A percentile compares a stretch with the other conserved stretches of the same genome.
These are phyloP conservation scores for Sericinus montela DNA, from an alignment of 2,888 invertebrate genomes.

Conservation along the genomic window DNA sequence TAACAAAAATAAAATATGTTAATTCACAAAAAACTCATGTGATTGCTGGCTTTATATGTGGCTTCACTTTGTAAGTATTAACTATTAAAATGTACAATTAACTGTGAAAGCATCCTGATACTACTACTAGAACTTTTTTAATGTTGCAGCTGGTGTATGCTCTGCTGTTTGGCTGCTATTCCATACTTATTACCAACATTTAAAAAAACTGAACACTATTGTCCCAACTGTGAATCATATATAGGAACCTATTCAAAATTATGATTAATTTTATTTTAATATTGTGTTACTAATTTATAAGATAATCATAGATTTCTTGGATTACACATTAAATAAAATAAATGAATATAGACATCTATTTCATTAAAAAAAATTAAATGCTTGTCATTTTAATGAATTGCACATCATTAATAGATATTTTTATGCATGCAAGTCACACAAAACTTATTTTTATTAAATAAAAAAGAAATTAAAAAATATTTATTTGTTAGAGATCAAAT, in stretches of 20 bases:
- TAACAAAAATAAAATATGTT: slow-evolving; percentile 57
- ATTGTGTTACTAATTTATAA: too few relatives aligned
- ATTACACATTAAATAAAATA: too few relatives aligned
- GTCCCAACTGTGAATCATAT: slow-evolving; percentile 55
- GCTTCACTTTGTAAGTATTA: slow-evolving; percentile 59
- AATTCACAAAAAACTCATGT: slow-evolving; percentile 63
- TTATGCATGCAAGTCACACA: too few relatives aligned
- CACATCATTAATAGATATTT: too few relatives aligned
- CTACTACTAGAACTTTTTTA: too few relatives aligned
- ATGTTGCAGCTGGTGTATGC: slow-evolving; percentile 62
- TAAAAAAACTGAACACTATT: slow-evolving; percentile 61
- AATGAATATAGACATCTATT: too few relatives aligned
- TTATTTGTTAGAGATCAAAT: too few relatives aligned
- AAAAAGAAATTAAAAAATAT: too few relatives aligned
- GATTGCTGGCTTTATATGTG: slow-evolving; percentile 66
- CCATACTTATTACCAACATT: slow-evolving; percentile 55
- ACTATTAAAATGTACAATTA: background rate
- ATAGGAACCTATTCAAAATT: slow-evolving; percentile 55
- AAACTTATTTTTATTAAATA: too few relatives aligned
- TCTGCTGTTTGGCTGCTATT: slow-evolving; percentile 62
- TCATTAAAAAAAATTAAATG: too few relatives aligned
- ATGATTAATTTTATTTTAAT: slow-evolving; percentile 17
- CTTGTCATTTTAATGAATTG: too few relatives aligned
- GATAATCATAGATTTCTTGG: too few relatives aligned
- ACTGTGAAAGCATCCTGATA: background rate